Base-by-base conservation (phyloP, 2,113 vertebrate species). In the Trachemys scripta region DNA sequence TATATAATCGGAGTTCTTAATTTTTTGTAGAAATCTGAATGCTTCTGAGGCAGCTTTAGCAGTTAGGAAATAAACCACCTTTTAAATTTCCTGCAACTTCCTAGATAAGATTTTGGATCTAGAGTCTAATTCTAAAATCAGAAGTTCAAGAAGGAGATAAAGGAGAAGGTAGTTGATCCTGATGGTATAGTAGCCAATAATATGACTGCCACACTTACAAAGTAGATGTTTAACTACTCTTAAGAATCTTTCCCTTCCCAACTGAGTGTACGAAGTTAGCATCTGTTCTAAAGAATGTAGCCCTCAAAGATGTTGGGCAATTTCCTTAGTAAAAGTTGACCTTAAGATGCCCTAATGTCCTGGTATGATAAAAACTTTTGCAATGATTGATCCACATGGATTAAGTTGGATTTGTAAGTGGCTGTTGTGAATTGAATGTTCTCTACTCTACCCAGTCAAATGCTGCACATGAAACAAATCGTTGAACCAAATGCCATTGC, bases 321-420 rank as follows among this genome's bases (percentile, higher is more conserved):
- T 49, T 76, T 88, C 38, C 50, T 82, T 54, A 51, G 84, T 85
- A 57, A 90, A n/a, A 27, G 3, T n/a, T 96, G 94, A 59, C 82
- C 51, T 87, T 89, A 80, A 76, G 87, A 56, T 53, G 84, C 51
- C 78, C 80, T 56, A 76, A 2, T 72, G n/a, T 82, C 88, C 31
- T 84, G 38, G 72, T 42, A 47, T 84, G 72, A 65, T n/a, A 65
- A 62, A 91, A 93, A 90, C 9, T 59, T 90, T 95, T 76, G 38
- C 84, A 87, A 81, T 92, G 92, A 92, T 82, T 92, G 84, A 89
- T 25, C 24, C 38, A 92, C 51, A 76, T 7, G 25, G 69, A 88
- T 96, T 89, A 94, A 90, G 54, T 89, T 4, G 5, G 49, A n/a
- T 93, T 62, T 31, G 47, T 92, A 53, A 82, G 91, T 84, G 47